Percentiles rank a stretch among this genome's conserved stretches.
Conservation (phyloP, 2,797 vertebrate genomes). For the Hybognathus amarus region DNA sequence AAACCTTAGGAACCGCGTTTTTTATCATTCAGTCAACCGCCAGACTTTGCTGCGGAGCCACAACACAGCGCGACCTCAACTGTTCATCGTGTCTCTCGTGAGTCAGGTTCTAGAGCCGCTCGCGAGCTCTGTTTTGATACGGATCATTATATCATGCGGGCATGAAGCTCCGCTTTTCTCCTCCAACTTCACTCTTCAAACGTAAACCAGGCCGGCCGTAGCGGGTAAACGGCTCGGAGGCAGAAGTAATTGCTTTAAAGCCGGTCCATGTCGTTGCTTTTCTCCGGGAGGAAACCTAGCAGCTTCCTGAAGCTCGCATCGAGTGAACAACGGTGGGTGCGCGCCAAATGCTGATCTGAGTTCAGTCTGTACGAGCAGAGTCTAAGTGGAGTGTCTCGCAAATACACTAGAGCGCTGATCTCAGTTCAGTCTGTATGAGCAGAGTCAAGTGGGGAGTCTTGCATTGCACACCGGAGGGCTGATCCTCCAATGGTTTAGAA, state of each 20-base stretch:
- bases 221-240: background rate
- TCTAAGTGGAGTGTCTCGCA: background rate
- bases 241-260: background rate
- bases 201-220: constrained; percentile 10
- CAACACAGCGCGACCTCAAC: constrained; percentile 20
- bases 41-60: constrained; percentile 2
- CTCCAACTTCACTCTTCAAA: background rate
- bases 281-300: constrained; percentile 41
- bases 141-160: constrained; percentile 8
- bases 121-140: constrained; percentile 25
- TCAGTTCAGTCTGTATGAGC: constrained; percentile 9
- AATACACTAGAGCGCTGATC: constrained; percentile 12
- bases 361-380: constrained; percentile 5
- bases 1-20: background rate
- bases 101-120: background rate
- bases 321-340: background rate
- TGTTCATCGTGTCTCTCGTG: constrained; percentile 23
- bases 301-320: constrained; percentile 54
- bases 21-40: constrained; percentile 2
- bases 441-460: background rate
- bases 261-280: constrained; percentile 29
- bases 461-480: background rate
- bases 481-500: constrained; percentile 18
- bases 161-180: constrained; percentile 7
- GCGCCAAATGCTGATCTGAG: constrained; percentile 37